A percentile compares a stretch with the other conserved stretches of the same genome.
Conservation (phyloP, 1,140 invertebrate species). For the Tetraneura akinire region DNA sequence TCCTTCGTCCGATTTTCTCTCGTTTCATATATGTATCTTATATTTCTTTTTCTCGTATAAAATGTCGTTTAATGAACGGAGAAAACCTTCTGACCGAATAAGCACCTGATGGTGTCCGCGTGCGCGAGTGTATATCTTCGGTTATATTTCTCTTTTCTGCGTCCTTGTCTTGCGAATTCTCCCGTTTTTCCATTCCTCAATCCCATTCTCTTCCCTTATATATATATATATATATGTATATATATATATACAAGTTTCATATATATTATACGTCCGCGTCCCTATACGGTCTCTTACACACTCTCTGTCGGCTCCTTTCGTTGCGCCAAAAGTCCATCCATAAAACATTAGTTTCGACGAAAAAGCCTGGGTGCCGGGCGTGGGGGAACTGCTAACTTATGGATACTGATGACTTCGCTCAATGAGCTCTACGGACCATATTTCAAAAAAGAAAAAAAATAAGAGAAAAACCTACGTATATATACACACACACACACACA, state of each 20-base stretch:
- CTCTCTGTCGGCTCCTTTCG: constrained; percentile 13
- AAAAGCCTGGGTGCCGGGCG: constrained; percentile 20
- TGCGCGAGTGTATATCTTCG: constrained; percentile 11
- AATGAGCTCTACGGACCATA: constrained; percentile 53
- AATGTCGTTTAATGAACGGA: constrained; percentile 51
- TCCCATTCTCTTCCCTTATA: too few relatives aligned
- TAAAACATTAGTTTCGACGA: constrained; percentile 54
- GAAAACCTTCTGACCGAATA: constrained; percentile 50
- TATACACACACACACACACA: background rate
- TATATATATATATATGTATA: too few relatives aligned
- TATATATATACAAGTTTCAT: too few relatives aligned
- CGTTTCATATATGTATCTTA: background rate
- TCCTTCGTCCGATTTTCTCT: constrained; percentile 10
- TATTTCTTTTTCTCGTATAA: constrained; percentile 23
- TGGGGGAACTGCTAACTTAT: constrained; percentile 54
- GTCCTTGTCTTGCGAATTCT: too few relatives aligned
- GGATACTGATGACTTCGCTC: constrained; percentile 55
- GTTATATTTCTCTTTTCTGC: constrained; percentile 44
- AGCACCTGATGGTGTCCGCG: constrained; percentile 1
- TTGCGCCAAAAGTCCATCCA: constrained; percentile 51
- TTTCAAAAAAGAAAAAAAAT: constrained; percentile 48
- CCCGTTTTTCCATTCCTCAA: too few relatives aligned
- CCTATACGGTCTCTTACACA: too few relatives aligned
- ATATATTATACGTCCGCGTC: too few relatives aligned
- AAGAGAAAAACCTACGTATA: background rate